A percentile compares a stretch with the other conserved stretches of the same genome.
Evolutionary conservation across 1,140 invertebrate species (phyloP).

Genomic region (Cardiocondyla obscurior): DNA sequence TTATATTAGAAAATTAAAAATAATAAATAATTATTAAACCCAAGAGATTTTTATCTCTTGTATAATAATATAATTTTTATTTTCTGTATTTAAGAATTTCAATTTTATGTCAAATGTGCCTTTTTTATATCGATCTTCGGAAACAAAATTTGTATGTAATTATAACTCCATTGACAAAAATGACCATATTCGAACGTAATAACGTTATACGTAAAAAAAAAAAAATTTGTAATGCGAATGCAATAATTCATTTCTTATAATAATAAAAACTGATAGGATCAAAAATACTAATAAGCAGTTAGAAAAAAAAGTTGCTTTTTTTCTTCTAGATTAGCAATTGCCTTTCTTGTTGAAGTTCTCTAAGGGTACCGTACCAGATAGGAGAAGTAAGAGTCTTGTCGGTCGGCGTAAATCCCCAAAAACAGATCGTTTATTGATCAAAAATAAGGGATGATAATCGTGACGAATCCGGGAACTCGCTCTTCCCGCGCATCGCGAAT

Average conservation of each 20-base stretch:
- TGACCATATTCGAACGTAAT: neutral
- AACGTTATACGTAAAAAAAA: neutral
- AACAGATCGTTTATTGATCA: slow-evolving; percentile 81
- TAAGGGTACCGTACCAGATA: neutral
- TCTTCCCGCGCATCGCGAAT: slow-evolving; percentile 69
- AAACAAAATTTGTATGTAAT: neutral
- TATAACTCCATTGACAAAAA: neutral
- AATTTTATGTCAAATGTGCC: neutral
- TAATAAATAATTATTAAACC: neutral
- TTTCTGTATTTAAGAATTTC: neutral
- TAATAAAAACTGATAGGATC: slow-evolving; percentile 40
- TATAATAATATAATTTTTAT: neutral
- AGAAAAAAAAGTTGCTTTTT: neutral
- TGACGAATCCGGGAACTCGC: slow-evolving; percentile 73
- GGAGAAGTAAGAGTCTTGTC: slow-evolving; percentile 37
- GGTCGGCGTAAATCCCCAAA: slow-evolving; percentile 74
- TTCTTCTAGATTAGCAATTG: neutral
- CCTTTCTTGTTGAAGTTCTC: neutral
- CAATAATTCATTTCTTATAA: neutral
- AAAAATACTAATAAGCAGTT: neutral
- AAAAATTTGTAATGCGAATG: neutral
- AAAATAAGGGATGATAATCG: slow-evolving; percentile 81
- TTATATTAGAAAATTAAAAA: neutral
- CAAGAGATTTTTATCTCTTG: neutral
- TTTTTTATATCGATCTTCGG: slow-evolving; percentile 4